Evolutionary conservation across 2,113 vertebrate species (phyloP), one percentile per base, ranked within the genome.

Genomic region (Meles meles): DNA sequence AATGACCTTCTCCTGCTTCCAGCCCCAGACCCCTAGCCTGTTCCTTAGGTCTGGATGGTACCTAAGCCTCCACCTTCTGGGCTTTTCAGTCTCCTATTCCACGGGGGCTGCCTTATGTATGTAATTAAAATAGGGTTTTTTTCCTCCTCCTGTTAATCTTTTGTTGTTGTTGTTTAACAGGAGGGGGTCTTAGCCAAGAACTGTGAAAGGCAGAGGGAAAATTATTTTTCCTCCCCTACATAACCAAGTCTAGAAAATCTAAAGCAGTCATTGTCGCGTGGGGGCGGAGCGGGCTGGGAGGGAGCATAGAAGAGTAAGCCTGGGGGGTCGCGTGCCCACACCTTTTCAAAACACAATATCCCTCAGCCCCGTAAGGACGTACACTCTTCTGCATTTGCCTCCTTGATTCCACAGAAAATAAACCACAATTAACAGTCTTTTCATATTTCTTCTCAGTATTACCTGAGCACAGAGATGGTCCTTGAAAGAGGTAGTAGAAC

Each of bases 171-270:
- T 77, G 37, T 21, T 79, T 4, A 52, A 65, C 57, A 44, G 6
- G 14, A 31, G 57, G 25, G 21, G 9, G 57, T 67, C 57, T 27
- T 55, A 83, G 47, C 31, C 37, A 76, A 44, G 63, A 65, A 72
- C 61, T 81, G 44, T 57, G 57, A 76, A 65, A 63, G 31, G 23
- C 31, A 65, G 55, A 74, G 37, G 67, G 37, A 57, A 77, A 55
- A 82, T 92, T 42, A 63, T 88, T 74, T 81, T 25, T 31, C 44
- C 55, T 74, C 12, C 55, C 21, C 34, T 91, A 31, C 25, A 52
- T 80, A 39, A 90, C 55, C 39, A 93, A 52, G 57, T n/a, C 84
- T 27, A 85, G 42, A 76, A 93, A 90, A 77, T 65, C 15, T 6
- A 59, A 71, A 88, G 79, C 25, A 63, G 5, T 76, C n/a, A n/a